A percentile compares a stretch with the other conserved stretches of the same genome.
These are phyloP conservation scores for Syrphus vitripennis DNA, from an alignment of 2,888 invertebrate species.

Conservation along the genomic window DNA sequence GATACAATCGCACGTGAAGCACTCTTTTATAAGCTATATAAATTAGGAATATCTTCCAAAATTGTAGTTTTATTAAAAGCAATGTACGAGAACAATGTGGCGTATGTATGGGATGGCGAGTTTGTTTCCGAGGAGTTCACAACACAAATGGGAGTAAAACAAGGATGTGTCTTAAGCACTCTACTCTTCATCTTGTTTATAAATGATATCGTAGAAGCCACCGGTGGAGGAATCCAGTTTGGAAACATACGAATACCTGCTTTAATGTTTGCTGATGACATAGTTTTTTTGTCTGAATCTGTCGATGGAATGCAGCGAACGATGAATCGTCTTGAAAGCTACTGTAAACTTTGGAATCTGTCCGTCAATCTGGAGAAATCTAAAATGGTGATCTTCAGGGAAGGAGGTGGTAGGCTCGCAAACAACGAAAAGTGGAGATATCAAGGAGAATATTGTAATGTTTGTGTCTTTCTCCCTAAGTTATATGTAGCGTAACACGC, in stretches of 20 bases:
- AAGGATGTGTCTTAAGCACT: background rate
- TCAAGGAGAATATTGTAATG: too few species aligned
- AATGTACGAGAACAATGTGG: background rate
- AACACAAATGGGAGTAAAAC: background rate
- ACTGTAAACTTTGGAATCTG: background rate
- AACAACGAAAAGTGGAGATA: too few species aligned
- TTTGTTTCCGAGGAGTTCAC: background rate
- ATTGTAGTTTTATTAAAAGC: background rate
- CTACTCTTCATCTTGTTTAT: background rate
- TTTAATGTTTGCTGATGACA: background rate
- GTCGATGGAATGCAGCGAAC: background rate
- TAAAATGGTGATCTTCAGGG: too few species aligned
- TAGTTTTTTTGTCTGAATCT: background rate
- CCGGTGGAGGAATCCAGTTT: background rate
- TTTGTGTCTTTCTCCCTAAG: too few species aligned
- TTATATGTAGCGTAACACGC: too few species aligned
- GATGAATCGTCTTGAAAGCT: background rate
- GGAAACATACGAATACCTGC: background rate
- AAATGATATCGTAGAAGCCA: background rate
- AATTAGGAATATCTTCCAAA: background rate
- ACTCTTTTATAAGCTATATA: background rate
- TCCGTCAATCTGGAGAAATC: too few species aligned
- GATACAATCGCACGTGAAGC: background rate
- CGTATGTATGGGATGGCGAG: background rate
- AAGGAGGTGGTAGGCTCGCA: too few species aligned